Evolutionary conservation across 2,888 invertebrate species (phyloP).

Genomic region (Heliothis peltigera): DNA sequence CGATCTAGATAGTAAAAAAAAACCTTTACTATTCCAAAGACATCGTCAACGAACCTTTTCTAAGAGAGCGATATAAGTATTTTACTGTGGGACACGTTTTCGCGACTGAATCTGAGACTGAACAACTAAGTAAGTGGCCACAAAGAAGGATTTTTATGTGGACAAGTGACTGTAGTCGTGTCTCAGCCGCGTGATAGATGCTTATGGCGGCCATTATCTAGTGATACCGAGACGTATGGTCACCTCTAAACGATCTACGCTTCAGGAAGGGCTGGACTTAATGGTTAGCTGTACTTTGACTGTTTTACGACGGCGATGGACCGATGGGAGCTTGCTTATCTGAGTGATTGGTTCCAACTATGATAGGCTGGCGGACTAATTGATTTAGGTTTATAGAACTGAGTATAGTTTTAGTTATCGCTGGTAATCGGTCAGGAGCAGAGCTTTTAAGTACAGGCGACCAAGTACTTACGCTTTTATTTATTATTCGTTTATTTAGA

Average conservation of each 20-base stretch:
- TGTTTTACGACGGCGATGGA: slow-evolving; percentile 54
- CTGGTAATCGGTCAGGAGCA: neutral
- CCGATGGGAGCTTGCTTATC: slow-evolving; percentile 30
- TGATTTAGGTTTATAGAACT: slow-evolving; percentile 18
- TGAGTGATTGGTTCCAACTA: slow-evolving; percentile 44
- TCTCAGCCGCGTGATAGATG: slow-evolving; percentile 60
- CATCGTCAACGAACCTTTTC: slow-evolving; percentile 14
- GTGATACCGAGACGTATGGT: slow-evolving; percentile 64
- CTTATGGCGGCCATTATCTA: slow-evolving; percentile 61
- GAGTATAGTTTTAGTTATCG: slow-evolving; percentile 12
- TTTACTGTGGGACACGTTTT: slow-evolving; percentile 34
- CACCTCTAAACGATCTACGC: slow-evolving; percentile 59
- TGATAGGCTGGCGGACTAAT: slow-evolving; percentile 43
- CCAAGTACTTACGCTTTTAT: neutral
- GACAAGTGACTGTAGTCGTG: slow-evolving; percentile 50
- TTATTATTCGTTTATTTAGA: neutral
- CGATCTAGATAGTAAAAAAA: neutral
- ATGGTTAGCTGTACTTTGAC: slow-evolving; percentile 56
- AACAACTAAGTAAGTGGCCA: slow-evolving; percentile 48
- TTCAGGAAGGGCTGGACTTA: slow-evolving; percentile 49
- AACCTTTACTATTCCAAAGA: neutral
- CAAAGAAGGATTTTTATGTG: slow-evolving; percentile 61
- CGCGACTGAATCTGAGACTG: slow-evolving; percentile 26
- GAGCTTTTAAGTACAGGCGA: neutral
- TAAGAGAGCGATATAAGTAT: slow-evolving; percentile 30